phyloP scores from a whole-genome alignment of 2,113 vertebrate genomes.

The Platichthys flesus region DNA sequence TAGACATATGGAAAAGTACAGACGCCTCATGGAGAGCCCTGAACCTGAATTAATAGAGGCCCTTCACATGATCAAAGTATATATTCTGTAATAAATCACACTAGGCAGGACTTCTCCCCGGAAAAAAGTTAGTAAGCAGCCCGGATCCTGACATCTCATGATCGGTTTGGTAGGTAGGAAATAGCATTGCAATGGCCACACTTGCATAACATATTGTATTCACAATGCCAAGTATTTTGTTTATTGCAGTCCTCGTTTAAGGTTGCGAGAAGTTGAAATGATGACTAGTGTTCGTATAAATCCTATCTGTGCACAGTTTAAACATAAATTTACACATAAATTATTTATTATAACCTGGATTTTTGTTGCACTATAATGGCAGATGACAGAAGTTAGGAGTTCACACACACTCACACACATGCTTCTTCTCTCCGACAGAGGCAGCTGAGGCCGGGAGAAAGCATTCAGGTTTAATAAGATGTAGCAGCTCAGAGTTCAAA shows the following conservation, averaged over 20 bases:
- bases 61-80: slow-evolving; percentile 43
- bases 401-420: slow-evolving; percentile 15
- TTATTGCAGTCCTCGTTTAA: too few relatives aligned
- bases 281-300: too few relatives aligned
- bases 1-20: slow-evolving; percentile 49
- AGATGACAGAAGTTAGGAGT: slow-evolving; percentile 15
- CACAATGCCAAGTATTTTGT: too few relatives aligned
- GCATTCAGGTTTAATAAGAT: slow-evolving; percentile 75
- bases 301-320: too few relatives aligned
- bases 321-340: background rate
- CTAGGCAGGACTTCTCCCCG: background rate
- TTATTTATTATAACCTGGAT: slow-evolving; percentile 22
- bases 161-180: background rate
- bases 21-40: slow-evolving; percentile 24
- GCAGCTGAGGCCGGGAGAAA: slow-evolving; percentile 60
- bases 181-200: background rate
- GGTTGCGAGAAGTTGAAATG: too few relatives aligned
- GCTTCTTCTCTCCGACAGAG: slow-evolving; percentile 29
- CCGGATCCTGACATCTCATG: background rate
- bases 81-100: background rate
- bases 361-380: slow-evolving; percentile 10
- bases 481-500: slow-evolving; percentile 79
- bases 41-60: slow-evolving; percentile 37
- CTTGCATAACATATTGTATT: too few relatives aligned
- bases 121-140: background rate